Base-by-base conservation (phyloP, 2,113 vertebrate species). In the Mirounga angustirostris region DNA sequence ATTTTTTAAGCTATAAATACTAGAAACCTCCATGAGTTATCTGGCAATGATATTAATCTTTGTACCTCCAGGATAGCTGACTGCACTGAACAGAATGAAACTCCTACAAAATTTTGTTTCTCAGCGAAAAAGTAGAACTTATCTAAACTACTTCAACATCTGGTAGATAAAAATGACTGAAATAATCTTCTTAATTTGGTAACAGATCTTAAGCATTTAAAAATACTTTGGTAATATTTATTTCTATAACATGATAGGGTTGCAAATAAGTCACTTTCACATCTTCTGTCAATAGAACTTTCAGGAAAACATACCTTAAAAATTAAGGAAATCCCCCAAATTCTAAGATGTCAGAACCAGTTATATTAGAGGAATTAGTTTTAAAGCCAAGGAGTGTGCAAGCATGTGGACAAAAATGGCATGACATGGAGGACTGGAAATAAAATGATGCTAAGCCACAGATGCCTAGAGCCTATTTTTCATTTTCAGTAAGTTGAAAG, bases 401-500 rank as follows among this genome's bases (percentile, higher is more conserved):
- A 3, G 4, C 71, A 85, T 0, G 24, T 80, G 5, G 13, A 14
- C 13, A 95, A 93, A 26, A 6, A 56, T 33, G 40, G 54, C 93
- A 56, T 4, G 93, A 40, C 10, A 4, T 46, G 73, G 0, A 8
- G 24, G 33, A 21, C 0, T 88, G 22, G n/a, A 93, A 58, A 56
- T 82, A 78, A 97, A 96, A 59, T 67, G 9, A 13, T 96, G 59
- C 69, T 36, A 92, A 79, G 18, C 56, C 82, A 18, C 9, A 86
- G 59, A 86, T 69, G 67, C 5, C 30, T 81, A 36, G 50, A 84
- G 56, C 15, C 67, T 96, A 87, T 18, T 67, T 95, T 97, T 26
- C 84, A 95, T 90, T 95, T 6, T 81, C 22, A 80, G 59, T 74
- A 97, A 33, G 95, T 24, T 91, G 80, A 85, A 61, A 33, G 6